Evolutionary conservation across 2,797 vertebrate species (phyloP).

Genomic region (Mionectes olivaceus): DNA sequence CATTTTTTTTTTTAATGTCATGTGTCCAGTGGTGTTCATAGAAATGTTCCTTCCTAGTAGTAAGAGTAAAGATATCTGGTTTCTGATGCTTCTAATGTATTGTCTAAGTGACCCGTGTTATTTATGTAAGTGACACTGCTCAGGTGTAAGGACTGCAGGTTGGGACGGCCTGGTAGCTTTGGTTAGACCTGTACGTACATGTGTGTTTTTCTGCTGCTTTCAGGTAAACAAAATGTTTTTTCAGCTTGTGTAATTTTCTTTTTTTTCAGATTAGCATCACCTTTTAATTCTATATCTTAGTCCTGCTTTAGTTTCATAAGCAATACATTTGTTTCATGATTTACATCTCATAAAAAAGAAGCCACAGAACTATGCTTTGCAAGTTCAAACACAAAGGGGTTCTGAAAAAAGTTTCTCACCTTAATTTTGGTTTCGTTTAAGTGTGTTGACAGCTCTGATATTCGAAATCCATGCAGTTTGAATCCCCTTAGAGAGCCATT

Average conservation of each 20-base stretch:
- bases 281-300: background rate
- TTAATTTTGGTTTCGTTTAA: conserved; percentile 60
- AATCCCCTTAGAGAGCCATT: conserved; percentile 92
- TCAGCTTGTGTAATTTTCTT: background rate
- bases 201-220: background rate
- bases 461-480: conserved; percentile 90
- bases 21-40: background rate
- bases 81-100: background rate
- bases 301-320: background rate
- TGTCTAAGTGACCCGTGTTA: background rate
- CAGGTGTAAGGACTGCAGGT: background rate
- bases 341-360: background rate
- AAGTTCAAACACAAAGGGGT: background rate
- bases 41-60: background rate
- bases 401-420: background rate
- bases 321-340: background rate
- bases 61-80: background rate
- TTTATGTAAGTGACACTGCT: background rate
- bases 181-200: rapidly evolving
- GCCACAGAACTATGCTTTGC: background rate
- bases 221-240: background rate
- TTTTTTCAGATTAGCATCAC: background rate
- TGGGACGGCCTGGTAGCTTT: background rate
- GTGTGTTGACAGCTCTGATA: conserved; percentile 92
- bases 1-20: background rate